Conservation (phyloP, 2,797 vertebrate genomes). For the Helicolenus hilgendorfi region DNA sequence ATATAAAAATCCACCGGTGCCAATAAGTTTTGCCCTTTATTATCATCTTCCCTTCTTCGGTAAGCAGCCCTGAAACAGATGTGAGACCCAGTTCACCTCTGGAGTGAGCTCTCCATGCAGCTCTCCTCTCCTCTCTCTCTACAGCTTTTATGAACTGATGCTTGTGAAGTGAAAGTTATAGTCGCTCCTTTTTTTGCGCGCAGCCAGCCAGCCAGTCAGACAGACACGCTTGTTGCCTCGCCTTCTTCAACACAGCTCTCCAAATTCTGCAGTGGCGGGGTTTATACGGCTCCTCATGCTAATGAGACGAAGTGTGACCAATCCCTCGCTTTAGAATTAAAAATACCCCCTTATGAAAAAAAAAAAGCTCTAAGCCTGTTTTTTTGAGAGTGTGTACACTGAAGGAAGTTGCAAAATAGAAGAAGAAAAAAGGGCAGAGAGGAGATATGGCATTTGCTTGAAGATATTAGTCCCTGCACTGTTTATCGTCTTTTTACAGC, state of each 20-base stretch:
- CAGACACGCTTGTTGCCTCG: conserved; percentile 84
- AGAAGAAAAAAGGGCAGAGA: conserved; percentile 14
- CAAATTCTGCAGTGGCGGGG: conserved; percentile 86
- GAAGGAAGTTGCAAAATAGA: conserved; percentile 66
- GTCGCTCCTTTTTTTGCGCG: conserved; percentile 66
- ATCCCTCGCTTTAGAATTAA: conserved; percentile 86
- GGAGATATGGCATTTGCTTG: conserved; percentile 56
- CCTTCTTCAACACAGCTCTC: conserved; percentile 87
- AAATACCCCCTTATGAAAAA: conserved; percentile 78
- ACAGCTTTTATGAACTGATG: conserved; percentile 64
- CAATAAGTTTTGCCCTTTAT: conserved; percentile 62
- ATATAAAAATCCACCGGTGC: conserved; percentile 82
- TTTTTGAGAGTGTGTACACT: conserved; percentile 71
- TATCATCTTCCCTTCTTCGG: conserved; percentile 60
- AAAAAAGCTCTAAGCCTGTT: conserved; percentile 70
- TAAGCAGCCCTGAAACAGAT: conserved; percentile 52
- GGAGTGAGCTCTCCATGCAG: conserved; percentile 74
- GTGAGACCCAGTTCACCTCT: conserved; percentile 59
- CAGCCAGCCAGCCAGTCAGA: conserved; percentile 73
- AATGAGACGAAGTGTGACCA: conserved; percentile 91
- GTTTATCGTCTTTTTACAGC: conserved; percentile 75
- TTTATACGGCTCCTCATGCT: conserved; percentile 95
- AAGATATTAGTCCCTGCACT: conserved; percentile 65
- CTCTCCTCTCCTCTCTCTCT: conserved; percentile 31
- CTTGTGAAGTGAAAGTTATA: conserved; percentile 85